Evolutionary conservation across 2,888 invertebrate species (phyloP), one percentile per base, ranked within the genome.

Genomic region (Sphaerophoria rueppellii): DNA sequence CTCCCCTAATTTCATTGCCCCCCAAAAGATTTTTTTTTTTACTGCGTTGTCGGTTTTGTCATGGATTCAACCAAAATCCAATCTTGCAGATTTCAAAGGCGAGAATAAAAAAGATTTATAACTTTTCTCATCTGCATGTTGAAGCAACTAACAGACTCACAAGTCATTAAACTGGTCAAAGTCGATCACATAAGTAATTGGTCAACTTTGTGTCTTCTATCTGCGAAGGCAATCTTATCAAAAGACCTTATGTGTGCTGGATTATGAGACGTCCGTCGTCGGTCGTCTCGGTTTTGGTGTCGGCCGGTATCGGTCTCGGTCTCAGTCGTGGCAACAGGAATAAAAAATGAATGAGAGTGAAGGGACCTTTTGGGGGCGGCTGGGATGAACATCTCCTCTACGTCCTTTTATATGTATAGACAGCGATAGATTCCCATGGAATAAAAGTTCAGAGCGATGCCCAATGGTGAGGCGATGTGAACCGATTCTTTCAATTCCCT

Each of bases 141-240:
- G 54, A 48, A 71, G 52, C 57, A 54, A 75, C 35, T 43, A 24
- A 24, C 24, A 24, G 40, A 54, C 71, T 79, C 79, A 83, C 67
- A 79, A 83, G 82, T 83, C 82, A 79, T 83, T 75, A 83, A 60
- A 74, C 79, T 71, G 60, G 34, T 58, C 48, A 69, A 76, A 83
- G 75, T 83, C 79, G 71, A 79, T 79, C 83, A 79, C 75, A 83
- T 71, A 79, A 83, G 82, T 58, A 75, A 83, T 79, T 72, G 83
- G 83, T 80, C 75, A 79, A 75, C 73, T 78, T 75, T 73, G 69
- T 72, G 75, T 54, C 71, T 71, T 50, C 69, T 76, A 79, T 83
- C 57, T 48, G 57, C 67, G 71, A 37, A 67, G 61, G 50, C 72
- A n/a, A 69, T 50, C 71, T 71, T 48, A 79, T 78, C 83, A 72